Base-by-base conservation (phyloP, 2,113 vertebrate species). In the Microcebus murinus region DNA sequence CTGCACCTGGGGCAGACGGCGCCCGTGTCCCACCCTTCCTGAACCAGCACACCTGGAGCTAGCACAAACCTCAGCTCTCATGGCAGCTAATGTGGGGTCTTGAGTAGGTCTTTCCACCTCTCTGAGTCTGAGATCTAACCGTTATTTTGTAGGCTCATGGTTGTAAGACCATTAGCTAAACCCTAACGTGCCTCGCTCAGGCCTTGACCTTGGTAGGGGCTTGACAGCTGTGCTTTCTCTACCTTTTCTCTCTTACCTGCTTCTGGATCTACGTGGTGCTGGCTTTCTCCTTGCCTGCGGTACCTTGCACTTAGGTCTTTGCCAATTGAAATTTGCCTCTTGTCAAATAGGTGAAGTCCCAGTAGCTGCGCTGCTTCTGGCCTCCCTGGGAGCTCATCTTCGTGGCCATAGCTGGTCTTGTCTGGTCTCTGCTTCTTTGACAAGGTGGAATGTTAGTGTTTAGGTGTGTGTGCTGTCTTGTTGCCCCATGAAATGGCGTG, bases 181-280 rank as follows among this genome's bases (percentile, higher is more conserved):
- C 31, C 4, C 1, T 20, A 0, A 59, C 25, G 67, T 34, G 25
- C 29, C 48, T 14, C 0, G 39, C 29, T 10, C 12, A n/a, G 20
- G 50, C 31, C 45, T 31, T 21, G 74, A 17, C 3, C 0, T 27
- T 21, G 36, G 31, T 21, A 63, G 55, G 6, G 13, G 6, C 63
- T 84, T 67, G 1, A 23, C 20, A 8, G 5, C 0, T 2, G 29
- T 13, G 21, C 42, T 0, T 4, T 10, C 70, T 29, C 11, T 5
- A 34, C 27, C 9, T 12, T 52, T 55, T 27, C 48, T 34, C 7
- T 10, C 12, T 1, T 3, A 31, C 31, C 31, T 27, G 61, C 57
- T 36, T 86, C 86, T 15, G 5, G 23, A 17, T 34, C 57, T 21
- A 0, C 8, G 6, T 0, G 2, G n/a, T 6, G 8, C 63, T 17